These are phyloP conservation scores for Cotesia vestalis DNA, from an alignment of 1,140 invertebrate genomes.

Conservation along the genomic window DNA sequence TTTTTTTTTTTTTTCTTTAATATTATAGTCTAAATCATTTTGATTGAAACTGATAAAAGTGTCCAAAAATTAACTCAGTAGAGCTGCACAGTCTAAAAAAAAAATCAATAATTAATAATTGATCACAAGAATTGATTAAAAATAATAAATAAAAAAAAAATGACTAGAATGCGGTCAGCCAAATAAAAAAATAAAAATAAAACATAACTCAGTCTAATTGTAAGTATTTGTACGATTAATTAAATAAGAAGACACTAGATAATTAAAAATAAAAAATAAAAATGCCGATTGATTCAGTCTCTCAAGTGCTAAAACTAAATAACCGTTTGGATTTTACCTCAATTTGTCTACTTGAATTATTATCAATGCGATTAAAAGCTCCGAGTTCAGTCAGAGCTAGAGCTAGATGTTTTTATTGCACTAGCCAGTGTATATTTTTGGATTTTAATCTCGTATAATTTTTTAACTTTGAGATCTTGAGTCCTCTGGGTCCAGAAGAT, in stretches of 20 bases:
- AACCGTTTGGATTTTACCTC: slow-evolving; percentile 15
- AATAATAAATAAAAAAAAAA: too few species aligned
- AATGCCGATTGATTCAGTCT: slow-evolving; percentile 38
- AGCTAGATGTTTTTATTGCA: slow-evolving; percentile 5
- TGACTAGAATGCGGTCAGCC: too few species aligned
- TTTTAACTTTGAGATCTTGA: slow-evolving; percentile 53
- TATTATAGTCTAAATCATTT: too few species aligned
- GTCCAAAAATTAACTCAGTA: too few species aligned
- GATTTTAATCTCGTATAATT: slow-evolving; percentile 54
- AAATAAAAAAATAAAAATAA: neutral
- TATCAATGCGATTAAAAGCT: neutral
- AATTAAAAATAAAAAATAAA: slow-evolving; percentile 8
- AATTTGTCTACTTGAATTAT: slow-evolving; percentile 9
- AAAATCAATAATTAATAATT: too few species aligned
- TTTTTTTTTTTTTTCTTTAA: too few species aligned
- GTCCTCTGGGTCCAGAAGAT: slow-evolving; percentile 61
- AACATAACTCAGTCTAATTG: slow-evolving; percentile 22
- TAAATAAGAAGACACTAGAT: slow-evolving; percentile 23
- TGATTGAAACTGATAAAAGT: too few species aligned
- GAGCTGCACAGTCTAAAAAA: too few species aligned
- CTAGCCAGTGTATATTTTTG: neutral
- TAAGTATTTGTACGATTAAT: neutral
- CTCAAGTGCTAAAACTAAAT: slow-evolving; percentile 38
- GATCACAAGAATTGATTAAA: too few species aligned
- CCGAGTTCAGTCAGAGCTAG: neutral